phyloP scores from a whole-genome alignment of 2,113 vertebrate genomes.

The rabbit (Oryctolagus cuniculus) region DNA sequence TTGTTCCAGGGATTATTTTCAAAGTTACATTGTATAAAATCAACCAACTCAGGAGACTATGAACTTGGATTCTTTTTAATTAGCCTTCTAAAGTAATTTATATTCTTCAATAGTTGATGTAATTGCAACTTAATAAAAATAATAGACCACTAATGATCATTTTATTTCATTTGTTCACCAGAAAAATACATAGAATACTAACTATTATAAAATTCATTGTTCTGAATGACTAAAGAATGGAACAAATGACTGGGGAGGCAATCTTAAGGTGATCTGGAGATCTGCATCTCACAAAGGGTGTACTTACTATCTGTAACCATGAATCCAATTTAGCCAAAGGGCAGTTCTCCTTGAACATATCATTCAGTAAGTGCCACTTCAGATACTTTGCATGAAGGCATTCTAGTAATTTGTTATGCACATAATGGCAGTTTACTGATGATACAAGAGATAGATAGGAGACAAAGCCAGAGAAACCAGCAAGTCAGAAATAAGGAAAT shows the following conservation, averaged over 20 bases:
- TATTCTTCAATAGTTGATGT: not conserved
- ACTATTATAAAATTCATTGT: constrained; percentile 12
- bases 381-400: not conserved
- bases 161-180: constrained; percentile 17
- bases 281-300: not conserved
- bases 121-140: constrained; percentile 3
- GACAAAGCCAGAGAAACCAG: not conserved
- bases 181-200: constrained; percentile 49
- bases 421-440: not conserved
- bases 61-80: not conserved
- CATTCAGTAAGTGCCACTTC: not conserved
- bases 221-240: constrained; percentile 20
- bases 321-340: constrained; percentile 50
- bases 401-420: not conserved
- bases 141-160: constrained; percentile 10
- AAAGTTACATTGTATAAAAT: constrained; percentile 25
- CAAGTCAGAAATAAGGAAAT: not conserved
- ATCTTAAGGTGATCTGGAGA: not conserved
- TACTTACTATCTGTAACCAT: not conserved
- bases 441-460: constrained; percentile 8
- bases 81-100: constrained; percentile 44
- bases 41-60: not conserved
- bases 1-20: not conserved
- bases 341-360: not conserved
- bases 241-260: not conserved